A percentile compares a stretch with the other conserved stretches of the same genome.
phyloP scores from a whole-genome alignment of 2,888 invertebrate species.

The Copidosoma aretas region DNA sequence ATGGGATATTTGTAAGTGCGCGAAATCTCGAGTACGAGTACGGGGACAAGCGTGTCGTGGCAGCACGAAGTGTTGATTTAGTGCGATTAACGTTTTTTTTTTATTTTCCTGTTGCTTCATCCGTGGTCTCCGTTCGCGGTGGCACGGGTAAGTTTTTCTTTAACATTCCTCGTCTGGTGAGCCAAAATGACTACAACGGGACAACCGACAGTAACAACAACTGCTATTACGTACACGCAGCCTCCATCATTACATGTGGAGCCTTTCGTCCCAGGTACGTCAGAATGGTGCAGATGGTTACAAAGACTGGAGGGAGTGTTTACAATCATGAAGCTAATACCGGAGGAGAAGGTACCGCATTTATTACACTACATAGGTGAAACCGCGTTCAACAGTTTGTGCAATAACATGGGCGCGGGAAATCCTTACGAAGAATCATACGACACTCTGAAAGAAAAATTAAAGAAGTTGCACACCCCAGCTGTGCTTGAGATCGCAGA shows the following conservation, averaged over 20 bases:
- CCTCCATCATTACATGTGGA: background rate
- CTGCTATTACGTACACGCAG: no score
- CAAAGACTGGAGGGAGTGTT: slow-evolving; percentile 2
- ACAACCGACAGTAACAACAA: no score
- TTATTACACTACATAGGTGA: slow-evolving; percentile 7
- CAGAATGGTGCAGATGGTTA: background rate
- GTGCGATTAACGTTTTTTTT: no score
- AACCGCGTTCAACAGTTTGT: background rate
- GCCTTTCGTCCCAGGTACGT: background rate
- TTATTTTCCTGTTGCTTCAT: no score
- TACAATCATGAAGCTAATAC: background rate
- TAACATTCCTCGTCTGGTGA: no score
- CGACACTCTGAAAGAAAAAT: background rate
- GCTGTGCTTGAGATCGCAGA: background rate
- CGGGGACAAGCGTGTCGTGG: no score
- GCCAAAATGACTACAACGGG: no score
- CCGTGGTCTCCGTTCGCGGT: no score
- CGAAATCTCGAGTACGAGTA: no score
- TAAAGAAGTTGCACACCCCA: background rate
- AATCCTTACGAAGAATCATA: background rate
- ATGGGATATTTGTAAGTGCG: no score
- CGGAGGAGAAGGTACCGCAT: background rate
- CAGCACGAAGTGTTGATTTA: no score
- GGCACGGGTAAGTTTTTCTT: no score
- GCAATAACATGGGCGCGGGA: background rate